Conservation (phyloP, 2,888 invertebrate species). For the Eristalis pertinax region DNA sequence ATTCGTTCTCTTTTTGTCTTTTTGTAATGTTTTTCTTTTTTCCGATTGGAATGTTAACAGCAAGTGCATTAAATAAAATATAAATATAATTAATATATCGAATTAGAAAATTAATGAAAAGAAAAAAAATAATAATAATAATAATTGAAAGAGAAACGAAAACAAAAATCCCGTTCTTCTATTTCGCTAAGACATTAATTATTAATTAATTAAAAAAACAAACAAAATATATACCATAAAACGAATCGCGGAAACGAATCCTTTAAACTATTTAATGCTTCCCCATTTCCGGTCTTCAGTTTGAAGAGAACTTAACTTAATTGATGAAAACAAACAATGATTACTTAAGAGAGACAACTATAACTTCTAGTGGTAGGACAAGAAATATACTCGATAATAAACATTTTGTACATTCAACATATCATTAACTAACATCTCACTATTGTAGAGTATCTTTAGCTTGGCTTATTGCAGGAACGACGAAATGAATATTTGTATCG, state of each 20-base stretch:
- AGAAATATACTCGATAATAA: constrained; percentile 49
- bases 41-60: constrained; percentile 67
- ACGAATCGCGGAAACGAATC: constrained; percentile 22
- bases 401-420: constrained; percentile 72
- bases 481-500: neutral
- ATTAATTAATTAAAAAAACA: neutral
- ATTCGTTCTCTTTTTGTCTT: constrained; percentile 7
- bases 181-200: constrained; percentile 32
- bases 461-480: constrained; percentile 31
- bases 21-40: constrained; percentile 39
- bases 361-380: constrained; percentile 18
- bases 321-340: neutral
- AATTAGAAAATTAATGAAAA: constrained; percentile 43
- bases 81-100: constrained; percentile 54
- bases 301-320: constrained; percentile 1
- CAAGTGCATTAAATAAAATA: constrained; percentile 73
- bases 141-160: constrained; percentile 1
- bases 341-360: neutral
- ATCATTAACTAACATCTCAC: constrained; percentile 70
- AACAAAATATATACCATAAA: no score
- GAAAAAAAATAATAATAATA: no score
- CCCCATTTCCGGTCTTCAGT: constrained; percentile 19
- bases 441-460: constrained; percentile 59
- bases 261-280: constrained; percentile 47
- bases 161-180: constrained; percentile 28